These are phyloP conservation scores for Embiotoca jacksoni DNA, from an alignment of 2,113 vertebrate genomes.

Conservation along the genomic window DNA sequence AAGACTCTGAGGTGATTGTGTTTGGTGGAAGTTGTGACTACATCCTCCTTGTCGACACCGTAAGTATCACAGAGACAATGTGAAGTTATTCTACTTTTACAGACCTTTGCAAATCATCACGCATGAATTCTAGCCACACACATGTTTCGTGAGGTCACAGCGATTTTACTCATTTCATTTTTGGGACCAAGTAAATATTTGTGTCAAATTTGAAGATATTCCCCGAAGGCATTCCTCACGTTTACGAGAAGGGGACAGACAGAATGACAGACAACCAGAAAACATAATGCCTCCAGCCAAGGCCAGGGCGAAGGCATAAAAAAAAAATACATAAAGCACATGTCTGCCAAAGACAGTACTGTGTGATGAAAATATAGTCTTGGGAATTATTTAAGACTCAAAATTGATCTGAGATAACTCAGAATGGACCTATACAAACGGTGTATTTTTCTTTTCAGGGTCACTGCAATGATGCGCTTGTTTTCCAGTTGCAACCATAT, in stretches of 20 bases:
- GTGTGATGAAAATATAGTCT: too few relatives aligned
- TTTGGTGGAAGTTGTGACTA: constrained; percentile 97
- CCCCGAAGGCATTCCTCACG: too few relatives aligned
- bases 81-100: neutral
- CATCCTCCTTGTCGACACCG: constrained; percentile 93
- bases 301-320: neutral
- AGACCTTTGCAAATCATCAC: neutral
- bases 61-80: constrained; percentile 77
- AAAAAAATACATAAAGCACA: neutral
- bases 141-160: too few relatives aligned
- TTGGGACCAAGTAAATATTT: too few relatives aligned
- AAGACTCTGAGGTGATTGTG: constrained; percentile 93
- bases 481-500: constrained; percentile 94
- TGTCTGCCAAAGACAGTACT: too few relatives aligned
- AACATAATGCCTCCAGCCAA: too few relatives aligned
- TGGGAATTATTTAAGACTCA: neutral
- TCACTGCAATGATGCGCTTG: constrained; percentile 92
- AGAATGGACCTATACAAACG: neutral
- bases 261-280: too few relatives aligned
- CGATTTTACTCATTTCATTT: too few relatives aligned
- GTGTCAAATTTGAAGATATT: too few relatives aligned
- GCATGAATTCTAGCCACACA: neutral
- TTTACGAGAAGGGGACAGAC: too few relatives aligned
- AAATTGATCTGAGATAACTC: neutral
- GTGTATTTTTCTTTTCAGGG: constrained; percentile 68